Base-by-base conservation (phyloP, 1,140 invertebrate genomes). In the Globodera rostochiensis region DNA sequence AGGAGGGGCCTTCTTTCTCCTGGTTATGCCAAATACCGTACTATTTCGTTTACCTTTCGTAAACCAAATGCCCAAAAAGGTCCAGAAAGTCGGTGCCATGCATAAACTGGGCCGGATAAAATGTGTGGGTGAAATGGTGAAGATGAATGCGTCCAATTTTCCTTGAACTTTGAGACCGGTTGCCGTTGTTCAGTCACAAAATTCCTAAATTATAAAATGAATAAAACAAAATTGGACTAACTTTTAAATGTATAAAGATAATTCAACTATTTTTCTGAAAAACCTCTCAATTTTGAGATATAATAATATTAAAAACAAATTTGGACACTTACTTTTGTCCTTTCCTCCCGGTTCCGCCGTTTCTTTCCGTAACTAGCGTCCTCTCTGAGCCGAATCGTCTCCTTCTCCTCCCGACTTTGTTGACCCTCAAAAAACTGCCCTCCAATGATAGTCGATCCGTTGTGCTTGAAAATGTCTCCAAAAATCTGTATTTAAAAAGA, bases 21-120 rank as follows among this genome's bases (percentile, higher is more conserved):
- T 25, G 25, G 25, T 25, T 25, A 25, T 25, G 25, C 25, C 25
- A 25, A 25, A 25, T 25, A 25, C 25, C 25, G 25, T 25, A 25
- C 25, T 0, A 25, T 25, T 25, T 13, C 15, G 53, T 64, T 64
- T 64, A 66, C 66, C 47, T 36, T 64, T 50, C 46, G 92, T 50
- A 94, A 93, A 91, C 96, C 75, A 98, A 92, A 89, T 94, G 93
- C 64, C 96, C 96, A 93, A 99, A n/a, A 87, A 94, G 95, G 90
- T 98, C 96, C 74, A 99, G 91, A 82, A 98, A 95, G 90, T 98
- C 96, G 70, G 95, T 97, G 70, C 98, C 94, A 4, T 98, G 92
- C 47, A 97, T 94, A 93, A 96, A 98, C 92, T 98, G 97, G 91
- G 95, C 97, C 0, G 97, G 96, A 92, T 98, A 98, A 91, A 98